Evolutionary conservation across 1,140 invertebrate genomes (phyloP).

Genomic region (Atta texana): DNA sequence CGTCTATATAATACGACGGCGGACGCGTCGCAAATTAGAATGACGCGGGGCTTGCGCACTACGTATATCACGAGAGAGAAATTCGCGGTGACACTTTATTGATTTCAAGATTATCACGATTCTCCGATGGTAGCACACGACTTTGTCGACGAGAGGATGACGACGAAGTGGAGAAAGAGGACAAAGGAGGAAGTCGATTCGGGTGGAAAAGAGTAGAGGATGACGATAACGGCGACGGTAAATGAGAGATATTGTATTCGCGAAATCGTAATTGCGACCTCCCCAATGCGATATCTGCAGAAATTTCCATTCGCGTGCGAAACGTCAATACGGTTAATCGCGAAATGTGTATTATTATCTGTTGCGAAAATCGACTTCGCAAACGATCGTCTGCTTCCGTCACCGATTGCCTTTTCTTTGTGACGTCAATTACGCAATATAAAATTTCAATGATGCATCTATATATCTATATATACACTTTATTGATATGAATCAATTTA

Average conservation of each 20-base stretch:
- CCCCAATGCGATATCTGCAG: background rate
- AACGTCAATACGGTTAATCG: conserved; percentile 57
- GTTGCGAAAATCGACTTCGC: background rate
- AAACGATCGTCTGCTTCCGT: background rate
- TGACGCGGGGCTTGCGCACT: conserved; percentile 58
- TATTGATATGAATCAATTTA: background rate
- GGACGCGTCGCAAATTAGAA: conserved; percentile 57
- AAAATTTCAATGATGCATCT: background rate
- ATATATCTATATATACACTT: too few relatives aligned
- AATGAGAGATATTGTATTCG: conserved; percentile 61
- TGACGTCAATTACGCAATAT: conserved; percentile 14
- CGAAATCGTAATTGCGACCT: conserved; percentile 64
- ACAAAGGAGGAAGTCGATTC: background rate
- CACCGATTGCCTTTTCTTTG: conserved; percentile 17
- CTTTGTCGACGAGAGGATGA: conserved; percentile 51
- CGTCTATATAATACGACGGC: conserved; percentile 45
- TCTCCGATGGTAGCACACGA: conserved; percentile 56
- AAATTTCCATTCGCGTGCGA: conserved; percentile 9
- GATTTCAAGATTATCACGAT: conserved; percentile 81
- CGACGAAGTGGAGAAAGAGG: background rate
- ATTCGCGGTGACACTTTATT: conserved; percentile 77
- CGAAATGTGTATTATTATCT: conserved; percentile 29
- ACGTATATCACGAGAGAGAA: conserved; percentile 54
- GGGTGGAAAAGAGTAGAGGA: background rate
- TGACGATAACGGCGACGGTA: background rate